Evolutionary conservation across 1,140 invertebrate genomes (phyloP).

Genomic region (Physella acuta): DNA sequence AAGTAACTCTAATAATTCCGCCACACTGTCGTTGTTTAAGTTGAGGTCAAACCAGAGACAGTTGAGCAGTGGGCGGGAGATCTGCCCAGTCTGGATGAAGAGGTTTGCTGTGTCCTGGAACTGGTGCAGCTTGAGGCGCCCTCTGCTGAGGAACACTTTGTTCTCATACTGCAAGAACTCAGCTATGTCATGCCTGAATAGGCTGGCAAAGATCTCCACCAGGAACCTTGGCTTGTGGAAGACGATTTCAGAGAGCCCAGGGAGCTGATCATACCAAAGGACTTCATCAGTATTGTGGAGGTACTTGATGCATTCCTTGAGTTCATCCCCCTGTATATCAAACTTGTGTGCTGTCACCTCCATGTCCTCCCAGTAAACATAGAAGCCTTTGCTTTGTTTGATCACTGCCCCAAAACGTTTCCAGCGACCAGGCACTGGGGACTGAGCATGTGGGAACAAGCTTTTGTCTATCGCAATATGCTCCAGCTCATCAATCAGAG

Average conservation of each 20-base stretch:
- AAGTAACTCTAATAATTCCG: conserved; percentile 48
- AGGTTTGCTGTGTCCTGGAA: conserved; percentile 40
- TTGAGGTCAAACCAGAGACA: conserved; percentile 53
- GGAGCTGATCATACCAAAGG: conserved; percentile 46
- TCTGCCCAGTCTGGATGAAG: conserved; percentile 47
- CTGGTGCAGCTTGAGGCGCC: conserved; percentile 38
- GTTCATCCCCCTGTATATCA: conserved; percentile 39
- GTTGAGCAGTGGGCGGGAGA: conserved; percentile 53
- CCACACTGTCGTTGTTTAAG: conserved; percentile 38
- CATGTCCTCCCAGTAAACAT: conserved; percentile 44
- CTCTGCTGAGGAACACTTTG: conserved; percentile 51
- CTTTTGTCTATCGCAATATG: conserved; percentile 48
- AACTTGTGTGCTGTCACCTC: conserved; percentile 34
- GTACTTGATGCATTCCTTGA: conserved; percentile 49
- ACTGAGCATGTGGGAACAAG: conserved; percentile 51
- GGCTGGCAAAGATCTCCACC: conserved; percentile 41
- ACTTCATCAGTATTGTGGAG: conserved; percentile 53
- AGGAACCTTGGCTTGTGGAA: conserved; percentile 52
- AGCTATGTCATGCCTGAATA: conserved; percentile 51
- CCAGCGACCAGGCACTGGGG: conserved; percentile 47
- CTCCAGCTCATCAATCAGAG: conserved; percentile 51
- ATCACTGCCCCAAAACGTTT: conserved; percentile 38
- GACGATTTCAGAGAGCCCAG: conserved; percentile 41
- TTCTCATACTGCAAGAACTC: conserved; percentile 46
- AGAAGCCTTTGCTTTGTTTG: conserved; percentile 40